Base-by-base conservation (phyloP, 2,113 vertebrate species). In the Zosterops hypoxanthus region DNA sequence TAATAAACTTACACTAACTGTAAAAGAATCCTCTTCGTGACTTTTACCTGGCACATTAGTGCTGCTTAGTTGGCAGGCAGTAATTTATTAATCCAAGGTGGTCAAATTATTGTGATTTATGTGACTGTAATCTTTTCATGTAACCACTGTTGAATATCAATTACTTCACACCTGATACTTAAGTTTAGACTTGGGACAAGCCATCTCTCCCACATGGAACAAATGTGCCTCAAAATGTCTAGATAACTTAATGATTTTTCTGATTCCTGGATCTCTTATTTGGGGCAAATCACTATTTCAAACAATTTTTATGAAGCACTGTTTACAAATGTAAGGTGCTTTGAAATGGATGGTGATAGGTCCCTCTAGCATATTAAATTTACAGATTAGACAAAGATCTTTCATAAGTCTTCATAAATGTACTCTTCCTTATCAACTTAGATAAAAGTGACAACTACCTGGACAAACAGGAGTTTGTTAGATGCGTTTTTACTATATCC, bases 71-170 rank as follows among this genome's bases (percentile, higher is more conserved):
- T 89, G 69, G 6, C 90, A 96, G 57, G 33, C 44, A 82, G 52
- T 60, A 87, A 92, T 87, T 95, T 91, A 6, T 79, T 93, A 79
- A 91, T 75, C 16, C 33, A 36, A 84, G 57, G 22, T 53, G 90
- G 82, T 90, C 82, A 90, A 89, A 85, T 57, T 85, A 44, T 79
- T 87, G 34, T 87, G 82, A 91, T 69, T 85, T 85, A 26, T 65
- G 25, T 72, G 36, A 68, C 92, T 85, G 25, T 44, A 69, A 36
- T 50, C 61, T 79, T 82, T 89, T 79, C 61, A 82, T 11, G 8
- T 46, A 97, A 85, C 25, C 50, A 42, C 6, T 69, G 18, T 19
- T 61, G 79, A 86, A 86, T 65, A 82, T 21, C 25, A 73, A 49
- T 80, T 82, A 76, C 24, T 94, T 82, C 49, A 69, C 17, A 50